Conservation (phyloP, 53 echinoderm and acorn worm species). For the Antedon mediterranea region DNA sequence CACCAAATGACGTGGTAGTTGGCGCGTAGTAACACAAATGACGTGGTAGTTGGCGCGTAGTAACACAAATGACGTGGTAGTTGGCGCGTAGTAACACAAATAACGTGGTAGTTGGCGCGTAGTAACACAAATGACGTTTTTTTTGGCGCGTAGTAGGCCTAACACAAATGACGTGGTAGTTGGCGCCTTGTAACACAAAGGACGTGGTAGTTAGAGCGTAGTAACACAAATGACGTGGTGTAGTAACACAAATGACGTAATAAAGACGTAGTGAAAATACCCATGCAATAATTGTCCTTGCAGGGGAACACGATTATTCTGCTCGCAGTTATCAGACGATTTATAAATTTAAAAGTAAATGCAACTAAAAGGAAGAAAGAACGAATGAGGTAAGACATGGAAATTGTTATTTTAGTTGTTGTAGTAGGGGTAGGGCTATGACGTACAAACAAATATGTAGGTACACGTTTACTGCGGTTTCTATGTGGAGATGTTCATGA, state of each 20-base stretch:
- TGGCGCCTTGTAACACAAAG: background rate
- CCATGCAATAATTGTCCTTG: constrained; percentile 3
- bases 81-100: background rate
- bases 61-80: too few species aligned
- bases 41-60: background rate
- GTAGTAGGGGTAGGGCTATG: too few species aligned
- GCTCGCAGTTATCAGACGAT: constrained; percentile 43
- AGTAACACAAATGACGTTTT: too few species aligned
- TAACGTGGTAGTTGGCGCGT: background rate
- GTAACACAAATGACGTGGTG: too few species aligned
- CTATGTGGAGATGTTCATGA: too few species aligned
- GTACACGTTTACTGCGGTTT: too few species aligned
- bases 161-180: background rate
- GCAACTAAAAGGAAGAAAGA: constrained; percentile 39
- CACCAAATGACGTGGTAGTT: too few species aligned
- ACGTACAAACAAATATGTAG: too few species aligned
- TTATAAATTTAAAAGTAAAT: constrained; percentile 58
- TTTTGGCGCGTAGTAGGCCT: too few species aligned
- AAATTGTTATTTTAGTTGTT: too few species aligned
- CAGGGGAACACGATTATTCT: constrained; percentile 49
- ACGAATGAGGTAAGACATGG: constrained; percentile 30
- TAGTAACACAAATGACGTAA: background rate
- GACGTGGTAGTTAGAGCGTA: background rate
- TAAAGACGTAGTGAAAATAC: background rate
- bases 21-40: background rate